Conservation (phyloP, 2,113 vertebrate genomes). For the Oostethus manadensis region DNA sequence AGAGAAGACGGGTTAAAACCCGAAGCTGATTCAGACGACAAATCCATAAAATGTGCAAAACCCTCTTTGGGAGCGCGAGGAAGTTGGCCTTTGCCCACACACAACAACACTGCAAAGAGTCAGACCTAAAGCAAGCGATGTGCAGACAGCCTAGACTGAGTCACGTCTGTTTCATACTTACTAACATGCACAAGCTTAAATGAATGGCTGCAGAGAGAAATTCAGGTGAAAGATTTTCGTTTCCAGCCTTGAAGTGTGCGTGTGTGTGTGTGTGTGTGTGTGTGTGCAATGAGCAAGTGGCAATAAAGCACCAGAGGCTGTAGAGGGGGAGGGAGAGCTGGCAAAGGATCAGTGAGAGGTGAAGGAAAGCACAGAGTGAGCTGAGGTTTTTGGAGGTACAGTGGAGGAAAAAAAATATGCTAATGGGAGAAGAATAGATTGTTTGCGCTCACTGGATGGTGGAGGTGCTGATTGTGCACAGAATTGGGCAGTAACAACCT, state of each 20-base stretch:
- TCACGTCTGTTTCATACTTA: conserved; percentile 35
- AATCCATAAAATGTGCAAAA: not conserved
- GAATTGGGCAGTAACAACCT: no score
- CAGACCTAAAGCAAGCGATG: conserved; percentile 38
- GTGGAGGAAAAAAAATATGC: conserved; percentile 2
- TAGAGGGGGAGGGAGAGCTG: conserved; percentile 34
- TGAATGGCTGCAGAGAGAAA: conserved; percentile 22
- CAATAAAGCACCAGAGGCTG: conserved; percentile 30
- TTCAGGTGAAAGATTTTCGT: conserved; percentile 10
- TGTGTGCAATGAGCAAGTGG: conserved; percentile 30
- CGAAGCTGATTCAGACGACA: conserved; percentile 17
- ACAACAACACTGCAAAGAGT: conserved; percentile 2
- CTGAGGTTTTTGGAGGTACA: conserved; percentile 10
- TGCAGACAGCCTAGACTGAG: conserved; percentile 29
- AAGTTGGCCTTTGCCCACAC: conserved; percentile 18
- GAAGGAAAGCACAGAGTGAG: conserved; percentile 25
- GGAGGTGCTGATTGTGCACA: not conserved
- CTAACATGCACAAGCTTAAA: conserved; percentile 18
- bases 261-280: conserved; percentile 7
- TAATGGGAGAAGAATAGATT: conserved; percentile 6
- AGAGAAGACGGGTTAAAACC: conserved; percentile 27
- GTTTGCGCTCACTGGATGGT: not conserved
- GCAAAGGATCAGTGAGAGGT: conserved; percentile 51
- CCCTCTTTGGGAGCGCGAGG: conserved; percentile 14
- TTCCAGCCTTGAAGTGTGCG: conserved; percentile 39